Evolutionary conservation across 1,140 invertebrate species (phyloP), one percentile per base, ranked within the genome.

Genomic region (Zaprionus lachaisei): DNA sequence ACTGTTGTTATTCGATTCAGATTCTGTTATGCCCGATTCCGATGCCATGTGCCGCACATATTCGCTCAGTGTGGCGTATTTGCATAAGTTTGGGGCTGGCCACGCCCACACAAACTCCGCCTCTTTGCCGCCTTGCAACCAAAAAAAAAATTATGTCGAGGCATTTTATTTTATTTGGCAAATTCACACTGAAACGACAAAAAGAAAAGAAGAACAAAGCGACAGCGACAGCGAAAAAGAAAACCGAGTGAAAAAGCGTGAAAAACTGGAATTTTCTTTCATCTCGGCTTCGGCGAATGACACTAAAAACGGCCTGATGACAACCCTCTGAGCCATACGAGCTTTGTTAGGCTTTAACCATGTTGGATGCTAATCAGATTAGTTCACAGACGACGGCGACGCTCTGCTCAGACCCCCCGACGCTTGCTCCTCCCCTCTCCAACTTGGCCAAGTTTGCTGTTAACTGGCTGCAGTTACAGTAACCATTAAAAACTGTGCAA

Each of bases 291-390:
- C 12, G 57, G n/a, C 44, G 63, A 65, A 49, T 72, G 70, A 58
- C 70, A 58, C 54, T 66, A 20, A 72, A 67, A 65, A 47, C 24
- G 34, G 44, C n/a, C 34, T 41, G 64, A 65, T 68, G 65, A 73
- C 56, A 73, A 61, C 47, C 54, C 47, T 55, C 34, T 68, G 65
- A 72, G 57, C 71, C 71, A 60, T 67, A 72, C 41, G 44, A 76
- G 68, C 68, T 72, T 60, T 76, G 68, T 34, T 60, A 31, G 68
- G 55, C 31, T 54, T 67, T 68, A 62, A 44, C 44, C 64, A 55
- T 68, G 72, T 70, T 70, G 58, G 34, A 60, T 71, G 68, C 68
- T 65, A 60, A 65, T 65, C 73, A 66, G 73, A 65, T 72, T 66
- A 65, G 68, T 60, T 54, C 49, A 49, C 38, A 47, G 38, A 31